Base-by-base conservation (phyloP, 2,113 vertebrate genomes). In the Heloderma charlesbogerti region DNA sequence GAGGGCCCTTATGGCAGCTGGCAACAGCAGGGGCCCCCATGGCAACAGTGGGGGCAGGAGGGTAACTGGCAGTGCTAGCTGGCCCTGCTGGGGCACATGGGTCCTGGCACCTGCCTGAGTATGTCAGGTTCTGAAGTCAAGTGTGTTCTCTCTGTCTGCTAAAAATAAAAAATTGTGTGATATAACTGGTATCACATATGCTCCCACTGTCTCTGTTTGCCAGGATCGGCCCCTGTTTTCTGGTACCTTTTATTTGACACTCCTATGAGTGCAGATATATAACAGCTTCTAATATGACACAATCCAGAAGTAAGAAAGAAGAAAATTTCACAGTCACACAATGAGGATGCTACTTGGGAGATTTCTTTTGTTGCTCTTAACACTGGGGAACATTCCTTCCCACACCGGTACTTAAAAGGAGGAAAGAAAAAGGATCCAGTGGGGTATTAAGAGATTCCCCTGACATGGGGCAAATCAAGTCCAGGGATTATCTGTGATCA, bases 221-320 rank as follows among this genome's bases (percentile, higher is more conserved):
- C 75, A 3, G 75, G 75, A 6, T 77, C 20, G 10, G 40, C 16
- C 75, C 75, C 37, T 27, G 18, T 45, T 77, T 77, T 45, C 60
- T 10, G 40, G 75, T 43, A 43, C 75, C 45, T 27, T 45, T 78
- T 45, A 57, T n/a, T n/a, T 60, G 51, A 60, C 34, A 31, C 34
- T 60, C 51, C 31, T 9, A n/a, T 37, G 16, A 15, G 18, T 82
- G 9, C 29, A 60, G 67, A 95, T 72, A 18, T 22, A 45, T n/a
- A 78, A 88, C 86, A 92, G 94, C 89, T 89, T 93, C 40, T 93
- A 93, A 48, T 91, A 89, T 31, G 0, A 12, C 25, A 25, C 18
- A 63, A 12, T 22, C 60, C 16, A 10, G 31, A 43, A 15, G 6
- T 25, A 15, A 43, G n/a, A 43, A 43, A 84, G n/a, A 77, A 43